Conservation (phyloP, 2,888 invertebrate species). For the Aspidapion aeneum region DNA sequence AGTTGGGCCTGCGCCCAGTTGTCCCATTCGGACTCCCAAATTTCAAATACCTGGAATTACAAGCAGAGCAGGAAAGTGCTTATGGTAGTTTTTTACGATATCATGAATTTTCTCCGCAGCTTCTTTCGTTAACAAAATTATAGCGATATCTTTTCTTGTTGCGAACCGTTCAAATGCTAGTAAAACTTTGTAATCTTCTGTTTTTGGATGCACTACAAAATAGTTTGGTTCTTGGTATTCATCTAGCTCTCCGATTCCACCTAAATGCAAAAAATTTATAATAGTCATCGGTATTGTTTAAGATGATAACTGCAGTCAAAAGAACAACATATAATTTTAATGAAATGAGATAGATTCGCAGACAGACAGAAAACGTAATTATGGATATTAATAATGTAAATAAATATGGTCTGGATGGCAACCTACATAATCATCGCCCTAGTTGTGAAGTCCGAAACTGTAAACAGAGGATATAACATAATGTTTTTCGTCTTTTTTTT, state of each 20-base stretch:
- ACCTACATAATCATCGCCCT: too few relatives aligned
- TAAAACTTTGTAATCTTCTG: conserved; percentile 21
- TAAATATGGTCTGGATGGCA: too few relatives aligned
- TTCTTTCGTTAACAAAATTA: conserved; percentile 30
- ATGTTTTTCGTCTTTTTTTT: too few relatives aligned
- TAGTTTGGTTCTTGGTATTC: conserved; percentile 26
- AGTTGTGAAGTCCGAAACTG: too few relatives aligned
- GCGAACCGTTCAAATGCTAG: conserved; percentile 19
- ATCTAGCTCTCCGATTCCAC: conserved; percentile 30
- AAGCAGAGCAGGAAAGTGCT: conserved; percentile 26
- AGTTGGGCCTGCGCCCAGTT: too few relatives aligned
- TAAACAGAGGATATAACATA: too few relatives aligned
- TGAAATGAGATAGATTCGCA: too few relatives aligned
- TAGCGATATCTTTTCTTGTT: conserved; percentile 26
- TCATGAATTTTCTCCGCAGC: conserved; percentile 25
- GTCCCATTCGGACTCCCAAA: too few relatives aligned
- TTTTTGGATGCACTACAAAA: conserved; percentile 23
- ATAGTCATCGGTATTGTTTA: not conserved
- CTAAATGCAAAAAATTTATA: conserved; percentile 12
- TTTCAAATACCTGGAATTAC: conserved; percentile 26
- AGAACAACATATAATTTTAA: too few relatives aligned
- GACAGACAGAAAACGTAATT: too few relatives aligned
- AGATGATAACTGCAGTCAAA: too few relatives aligned
- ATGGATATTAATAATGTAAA: too few relatives aligned
- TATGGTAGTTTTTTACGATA: conserved; percentile 20